These are phyloP conservation scores for Tyrophagus putrescentiae DNA, from an alignment of 1,140 invertebrate genomes.

Conservation along the genomic window DNA sequence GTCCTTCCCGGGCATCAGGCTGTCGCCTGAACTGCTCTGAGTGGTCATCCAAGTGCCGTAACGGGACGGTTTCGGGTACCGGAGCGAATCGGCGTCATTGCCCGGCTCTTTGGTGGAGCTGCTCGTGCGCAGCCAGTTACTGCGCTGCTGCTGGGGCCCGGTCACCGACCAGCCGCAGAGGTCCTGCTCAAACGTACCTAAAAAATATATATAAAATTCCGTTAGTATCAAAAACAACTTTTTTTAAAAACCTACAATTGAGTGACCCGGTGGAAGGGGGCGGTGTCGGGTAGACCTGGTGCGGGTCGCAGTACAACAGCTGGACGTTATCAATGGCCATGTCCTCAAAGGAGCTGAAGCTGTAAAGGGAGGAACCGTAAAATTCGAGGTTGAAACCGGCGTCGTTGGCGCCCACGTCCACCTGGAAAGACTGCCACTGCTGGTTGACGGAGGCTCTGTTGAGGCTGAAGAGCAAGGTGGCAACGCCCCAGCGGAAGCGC, in stretches of 20 bases:
- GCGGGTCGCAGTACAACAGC: constrained; percentile 1
- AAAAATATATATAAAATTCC: no score
- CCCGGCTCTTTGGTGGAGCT: neutral
- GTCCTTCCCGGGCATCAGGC: neutral
- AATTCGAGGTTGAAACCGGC: neutral
- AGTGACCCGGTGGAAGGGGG: neutral
- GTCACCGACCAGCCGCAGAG: neutral
- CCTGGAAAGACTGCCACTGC: neutral
- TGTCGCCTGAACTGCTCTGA: neutral
- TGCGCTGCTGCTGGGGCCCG: neutral
- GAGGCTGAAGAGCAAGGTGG: neutral
- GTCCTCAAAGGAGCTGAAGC: neutral
- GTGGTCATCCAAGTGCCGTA: constrained; percentile 6
- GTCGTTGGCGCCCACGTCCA: neutral
- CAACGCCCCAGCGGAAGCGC: neutral
- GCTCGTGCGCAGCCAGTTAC: neutral
- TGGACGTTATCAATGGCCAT: neutral
- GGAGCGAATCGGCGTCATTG: neutral
- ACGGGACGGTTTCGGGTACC: neutral
- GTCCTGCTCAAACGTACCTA: neutral
- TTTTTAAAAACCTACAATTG: no score
- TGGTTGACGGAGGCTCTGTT: neutral
- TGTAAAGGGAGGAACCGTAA: neutral
- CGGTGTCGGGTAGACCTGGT: neutral
- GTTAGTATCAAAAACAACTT: no score